Evolutionary conservation across 2,797 vertebrate species (phyloP).

Genomic region (Rhincodon typus): DNA sequence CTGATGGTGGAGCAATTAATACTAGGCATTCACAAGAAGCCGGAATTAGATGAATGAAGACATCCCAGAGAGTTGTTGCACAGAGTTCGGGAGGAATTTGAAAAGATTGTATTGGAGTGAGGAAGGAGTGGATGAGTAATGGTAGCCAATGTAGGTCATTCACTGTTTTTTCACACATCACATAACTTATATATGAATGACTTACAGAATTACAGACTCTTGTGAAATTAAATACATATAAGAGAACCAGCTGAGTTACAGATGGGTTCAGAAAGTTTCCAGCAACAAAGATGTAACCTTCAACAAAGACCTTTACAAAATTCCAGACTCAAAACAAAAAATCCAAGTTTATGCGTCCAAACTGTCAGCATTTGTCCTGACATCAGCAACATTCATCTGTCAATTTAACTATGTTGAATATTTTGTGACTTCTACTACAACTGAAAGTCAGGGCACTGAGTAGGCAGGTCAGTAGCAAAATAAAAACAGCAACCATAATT

Average conservation of each 20-base stretch:
- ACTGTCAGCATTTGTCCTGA: background rate
- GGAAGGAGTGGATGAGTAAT: too few species aligned
- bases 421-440: background rate
- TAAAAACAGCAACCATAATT: background rate
- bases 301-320: constrained; percentile 3
- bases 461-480: background rate
- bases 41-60: background rate
- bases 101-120: too few species aligned
- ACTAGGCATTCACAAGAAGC: background rate
- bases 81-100: background rate
- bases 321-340: background rate
- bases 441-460: background rate
- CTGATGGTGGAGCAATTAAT: background rate
- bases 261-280: background rate
- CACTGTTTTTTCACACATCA: background rate
- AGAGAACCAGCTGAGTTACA: background rate
- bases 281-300: background rate
- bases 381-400: background rate
- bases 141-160: background rate
- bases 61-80: background rate
- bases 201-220: background rate
- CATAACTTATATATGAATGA: background rate
- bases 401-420: background rate
- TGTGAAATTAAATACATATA: background rate
- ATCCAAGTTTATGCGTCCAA: background rate